Conservation (phyloP, 2,888 invertebrate genomes). For the Himalopsyche japonica region DNA sequence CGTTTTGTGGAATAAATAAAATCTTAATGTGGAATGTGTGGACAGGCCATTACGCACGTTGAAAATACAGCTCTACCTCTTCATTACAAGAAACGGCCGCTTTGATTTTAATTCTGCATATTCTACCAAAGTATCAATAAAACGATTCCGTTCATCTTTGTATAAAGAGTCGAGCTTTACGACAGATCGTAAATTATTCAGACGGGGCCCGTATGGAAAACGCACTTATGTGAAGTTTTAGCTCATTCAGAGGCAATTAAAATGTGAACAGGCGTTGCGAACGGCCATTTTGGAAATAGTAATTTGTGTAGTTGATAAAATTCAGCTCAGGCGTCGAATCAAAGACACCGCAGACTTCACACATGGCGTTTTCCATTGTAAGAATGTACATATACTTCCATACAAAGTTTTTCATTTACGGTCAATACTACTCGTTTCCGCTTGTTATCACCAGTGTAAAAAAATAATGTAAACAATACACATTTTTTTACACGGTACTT, state of each 20-base stretch:
- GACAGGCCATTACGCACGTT: background rate
- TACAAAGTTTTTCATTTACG: too few species aligned
- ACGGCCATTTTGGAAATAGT: background rate
- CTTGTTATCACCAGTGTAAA: too few species aligned
- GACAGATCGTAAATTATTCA: background rate
- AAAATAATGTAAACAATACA: too few species aligned
- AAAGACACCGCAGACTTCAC: slow-evolving; percentile 10
- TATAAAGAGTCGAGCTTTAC: background rate
- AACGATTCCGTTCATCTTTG: background rate
- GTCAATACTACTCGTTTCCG: too few species aligned
- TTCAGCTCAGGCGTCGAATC: background rate
- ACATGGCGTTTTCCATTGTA: background rate
- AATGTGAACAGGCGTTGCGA: background rate
- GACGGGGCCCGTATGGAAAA: background rate
- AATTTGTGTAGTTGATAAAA: background rate
- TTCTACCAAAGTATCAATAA: background rate
- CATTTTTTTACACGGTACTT: too few species aligned
- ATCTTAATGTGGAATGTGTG: background rate
- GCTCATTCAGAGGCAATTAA: slow-evolving; percentile 8
- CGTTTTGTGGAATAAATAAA: too few species aligned
- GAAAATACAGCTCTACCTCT: background rate
- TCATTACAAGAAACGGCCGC: background rate
- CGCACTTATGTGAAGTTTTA: background rate
- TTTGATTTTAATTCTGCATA: background rate
- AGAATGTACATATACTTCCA: too few species aligned